Base-by-base conservation (phyloP, 2,113 vertebrate species). In the Pelvicachromis taeniatus region DNA sequence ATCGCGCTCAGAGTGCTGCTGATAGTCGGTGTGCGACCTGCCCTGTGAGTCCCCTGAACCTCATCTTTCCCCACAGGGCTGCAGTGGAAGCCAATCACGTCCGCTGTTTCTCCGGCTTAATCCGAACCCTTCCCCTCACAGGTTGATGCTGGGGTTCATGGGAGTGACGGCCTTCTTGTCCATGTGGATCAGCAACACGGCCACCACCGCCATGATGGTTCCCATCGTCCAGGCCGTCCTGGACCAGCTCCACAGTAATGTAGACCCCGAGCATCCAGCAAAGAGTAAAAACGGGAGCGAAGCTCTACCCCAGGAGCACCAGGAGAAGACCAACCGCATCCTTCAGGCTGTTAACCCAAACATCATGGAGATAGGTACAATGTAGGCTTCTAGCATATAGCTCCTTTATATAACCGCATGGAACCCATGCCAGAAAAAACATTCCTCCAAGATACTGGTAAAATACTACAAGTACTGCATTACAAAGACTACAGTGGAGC, bases 141-240 rank as follows among this genome's bases (percentile, higher is more conserved):
- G 99, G 82, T 85, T 99, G 80, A 99, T 99, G 98, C 82, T 99
- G 89, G 98, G 98, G 4, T 98, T 99, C 88, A 99, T 99, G 99
- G 9, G 93, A 0, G 97, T 97, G 86, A 99, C 99, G 0, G 98
- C 98, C 53, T 99, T 99, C 92, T 96, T 99, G 40, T 99, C 98
- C 82, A 99, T 99, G 98, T 99, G 98, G 98, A 98, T 99, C 96
- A 99, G 98, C 94, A 99, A 99, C 94, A 99, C 98, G 0, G 98
- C 98, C 86, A 97, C 98, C 78, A 99, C 98, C 0, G 98, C 98
- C 89, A 99, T 99, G 98, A 99, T 99, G 98, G 96, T 99, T 33
- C 98, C 98, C 58, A 99, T 99, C 1, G 97, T 98, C 61, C 97
- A 99, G 91, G 98, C 98, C 1, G 94, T 99, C 29, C 93, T 99